Evolutionary conservation across 2,888 invertebrate species (phyloP), one percentile per base, ranked within the genome.

Genomic region (Cheiracanthium punctorium): DNA sequence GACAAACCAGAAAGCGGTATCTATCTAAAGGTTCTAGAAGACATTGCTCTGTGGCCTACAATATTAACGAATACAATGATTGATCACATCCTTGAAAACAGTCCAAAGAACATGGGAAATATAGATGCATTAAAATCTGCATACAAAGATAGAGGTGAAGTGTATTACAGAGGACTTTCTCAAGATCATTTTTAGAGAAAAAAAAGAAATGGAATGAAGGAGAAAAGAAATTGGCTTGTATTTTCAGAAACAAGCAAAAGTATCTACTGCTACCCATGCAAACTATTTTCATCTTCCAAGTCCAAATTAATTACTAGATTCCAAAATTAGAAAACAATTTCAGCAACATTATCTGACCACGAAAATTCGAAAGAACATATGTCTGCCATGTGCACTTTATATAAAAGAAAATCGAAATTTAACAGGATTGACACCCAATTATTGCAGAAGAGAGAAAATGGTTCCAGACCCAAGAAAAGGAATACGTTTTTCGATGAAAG

Each of bases 111-210:
- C n/a, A n/a, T n/a, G n/a, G n/a, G n/a, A n/a, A n/a, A n/a, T n/a
- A n/a, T n/a, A n/a, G n/a, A n/a, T n/a, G n/a, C n/a, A n/a, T n/a
- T n/a, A n/a, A n/a, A n/a, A n/a, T n/a, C n/a, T n/a, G n/a, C n/a
- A n/a, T n/a, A n/a, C n/a, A n/a, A n/a, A 73, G 43, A 43, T 20
- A 43, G 48, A 29, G 73, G 24, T 43, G 43, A 43, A 29, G 73
- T 73, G 17, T 73, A 43, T 43, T 43, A 73, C 52, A 73, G 73
- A 41, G 73, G 73, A 73, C 43, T 73, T 73, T 73, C 73, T 43
- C 24, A 73, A 43, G 73, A 48, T 73, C 20, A 73, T 73, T 73
- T 73, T 73, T 43, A 73, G 29, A 73, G 73, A 43, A 73, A 43
- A 37, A 73, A 73, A 73, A 33, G 43, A 48, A 43, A 73, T 41